Evolutionary conservation across 2,113 vertebrate genomes (phyloP), one percentile per base, ranked within the genome.

Genomic region (Bostrychus sinensis): DNA sequence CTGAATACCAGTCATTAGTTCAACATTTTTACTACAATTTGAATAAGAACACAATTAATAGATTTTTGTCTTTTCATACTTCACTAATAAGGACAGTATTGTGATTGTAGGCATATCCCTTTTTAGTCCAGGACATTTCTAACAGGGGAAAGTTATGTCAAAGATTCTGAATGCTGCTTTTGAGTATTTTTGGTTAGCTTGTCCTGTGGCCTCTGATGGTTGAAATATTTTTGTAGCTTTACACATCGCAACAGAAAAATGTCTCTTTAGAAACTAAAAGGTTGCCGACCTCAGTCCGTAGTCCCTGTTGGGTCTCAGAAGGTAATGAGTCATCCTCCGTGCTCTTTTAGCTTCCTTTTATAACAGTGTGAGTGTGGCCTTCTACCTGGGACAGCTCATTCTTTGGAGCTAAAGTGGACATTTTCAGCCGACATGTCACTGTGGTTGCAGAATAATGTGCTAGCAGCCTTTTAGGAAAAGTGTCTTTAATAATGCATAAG

Each of bases 391-490:
- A 28, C 68, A 23, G 62, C 61, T 59, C 41, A 34, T 61, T 42
- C 25, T 53, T 78, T 11, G 9, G 20, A 66, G 77, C 75, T 76
- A 43, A 61, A 78, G 73, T 88, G 88, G 75, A 85, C 80, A 78
- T 90, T 89, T 85, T 57, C 42, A 90, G 83, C 68, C 68, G 81
- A 76, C 81, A 83, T 79, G 84, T 85, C 83, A 71, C 84, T 66
- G 85, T 71, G 86, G 85, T 85, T 87, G 75, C 84, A 83, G 78
- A 88, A 85, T 88, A 89, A 83, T 83, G 82, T 80, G 82, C 74
- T 45, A 45, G 83, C 78, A 83, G 90, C 85, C 88, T 92, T 92
- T 92, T 90, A 91, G 90, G 85, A 91, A 88, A 92, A 91, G 91
- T 83, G 87, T 85, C 82, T 88, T 92, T 82, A 92, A 92, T 91